phyloP scores from a whole-genome alignment of 1,140 invertebrate species.

The Nautilus pompilius region DNA sequence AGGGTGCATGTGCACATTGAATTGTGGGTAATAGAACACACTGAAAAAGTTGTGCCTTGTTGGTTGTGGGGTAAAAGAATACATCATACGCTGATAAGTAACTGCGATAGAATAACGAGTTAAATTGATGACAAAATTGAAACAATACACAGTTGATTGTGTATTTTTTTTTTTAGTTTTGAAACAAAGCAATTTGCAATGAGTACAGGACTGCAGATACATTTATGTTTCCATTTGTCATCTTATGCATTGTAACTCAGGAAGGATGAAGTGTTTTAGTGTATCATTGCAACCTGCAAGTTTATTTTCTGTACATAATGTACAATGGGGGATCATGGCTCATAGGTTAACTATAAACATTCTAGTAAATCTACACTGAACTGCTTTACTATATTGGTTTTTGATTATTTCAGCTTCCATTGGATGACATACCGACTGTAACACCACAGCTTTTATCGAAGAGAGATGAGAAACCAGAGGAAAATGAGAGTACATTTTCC shows the following conservation, averaged over 20 bases:
- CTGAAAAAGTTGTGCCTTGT: too few relatives aligned
- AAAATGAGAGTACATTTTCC: slow-evolving; percentile 5
- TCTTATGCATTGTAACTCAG: neutral
- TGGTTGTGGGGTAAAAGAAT: too few relatives aligned
- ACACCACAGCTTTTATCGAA: slow-evolving; percentile 1
- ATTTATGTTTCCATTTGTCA: neutral
- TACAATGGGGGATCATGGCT: neutral
- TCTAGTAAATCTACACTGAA: neutral
- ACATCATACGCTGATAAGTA: too few relatives aligned
- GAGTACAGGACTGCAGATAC: neutral
- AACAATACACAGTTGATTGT: too few relatives aligned
- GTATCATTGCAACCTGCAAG: neutral
- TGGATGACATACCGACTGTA: slow-evolving; percentile 36
- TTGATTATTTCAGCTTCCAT: slow-evolving; percentile 34
- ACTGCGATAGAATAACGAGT: too few relatives aligned
- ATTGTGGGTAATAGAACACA: too few relatives aligned
- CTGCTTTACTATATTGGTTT: neutral
- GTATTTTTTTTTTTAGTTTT: too few relatives aligned
- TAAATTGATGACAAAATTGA: too few relatives aligned
- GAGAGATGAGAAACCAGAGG: neutral
- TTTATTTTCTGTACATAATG: neutral
- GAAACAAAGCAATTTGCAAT: neutral
- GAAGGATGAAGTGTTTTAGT: neutral
- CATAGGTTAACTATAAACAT: neutral
- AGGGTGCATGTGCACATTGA: too few relatives aligned